These are phyloP conservation scores for Agrochola lychnidis DNA, from an alignment of 2,888 invertebrate species.

Conservation along the genomic window DNA sequence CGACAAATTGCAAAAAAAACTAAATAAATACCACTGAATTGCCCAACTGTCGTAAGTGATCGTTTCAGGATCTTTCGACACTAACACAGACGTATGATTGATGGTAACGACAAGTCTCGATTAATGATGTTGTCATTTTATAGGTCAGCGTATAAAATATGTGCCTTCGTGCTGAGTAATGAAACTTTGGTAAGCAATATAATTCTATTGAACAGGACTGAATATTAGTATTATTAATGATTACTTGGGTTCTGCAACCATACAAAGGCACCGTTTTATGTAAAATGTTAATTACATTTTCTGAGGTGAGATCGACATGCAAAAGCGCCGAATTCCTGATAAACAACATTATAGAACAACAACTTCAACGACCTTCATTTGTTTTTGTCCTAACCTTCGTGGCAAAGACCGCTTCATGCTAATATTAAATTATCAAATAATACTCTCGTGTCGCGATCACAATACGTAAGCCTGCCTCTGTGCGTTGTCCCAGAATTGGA, in stretches of 20 bases:
- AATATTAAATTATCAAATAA: conserved; percentile 60
- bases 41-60: conserved; percentile 46
- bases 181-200: conserved; percentile 31
- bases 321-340: not conserved
- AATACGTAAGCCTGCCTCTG: conserved; percentile 47
- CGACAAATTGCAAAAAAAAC: conserved; percentile 59
- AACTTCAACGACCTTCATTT: conserved; percentile 20
- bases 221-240: conserved; percentile 36
- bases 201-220: conserved; percentile 28
- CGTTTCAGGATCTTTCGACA: conserved; percentile 63
- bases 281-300: no score
- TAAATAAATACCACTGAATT: conserved; percentile 20
- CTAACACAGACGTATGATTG: conserved; percentile 44
- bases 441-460: conserved; percentile 32
- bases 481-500: conserved; percentile 62
- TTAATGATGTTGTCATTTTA: conserved; percentile 54
- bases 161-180: conserved; percentile 34
- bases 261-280: no score
- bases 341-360: not conserved
- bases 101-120: conserved; percentile 51
- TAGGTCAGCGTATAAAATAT: conserved; percentile 48
- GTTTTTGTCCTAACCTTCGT: conserved; percentile 45
- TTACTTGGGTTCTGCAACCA: no score
- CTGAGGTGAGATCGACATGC: not conserved
- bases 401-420: conserved; percentile 38